Conservation (phyloP, 2,797 vertebrate species). For the Urocyon cinereoargenteus region DNA sequence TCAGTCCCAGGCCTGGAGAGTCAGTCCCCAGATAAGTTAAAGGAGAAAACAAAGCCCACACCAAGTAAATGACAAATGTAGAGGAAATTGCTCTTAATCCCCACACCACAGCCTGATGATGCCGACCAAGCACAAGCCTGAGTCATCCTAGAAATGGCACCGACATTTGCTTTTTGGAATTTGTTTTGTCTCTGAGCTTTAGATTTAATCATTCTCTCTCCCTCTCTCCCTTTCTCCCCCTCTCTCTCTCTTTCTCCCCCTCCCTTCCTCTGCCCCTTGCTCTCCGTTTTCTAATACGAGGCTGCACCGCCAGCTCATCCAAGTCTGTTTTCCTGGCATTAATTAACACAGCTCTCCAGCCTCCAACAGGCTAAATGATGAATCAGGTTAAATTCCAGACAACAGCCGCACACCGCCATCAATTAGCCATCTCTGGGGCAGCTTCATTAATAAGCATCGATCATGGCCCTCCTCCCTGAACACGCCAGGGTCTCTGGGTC, state of each 20-base stretch:
- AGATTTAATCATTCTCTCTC: conserved; percentile 85
- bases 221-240: not conserved
- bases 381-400: conserved; percentile 91
- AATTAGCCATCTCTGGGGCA: conserved; percentile 90
- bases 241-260: conserved; percentile 65
- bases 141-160: conserved; percentile 87
- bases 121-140: conserved; percentile 80
- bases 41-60: conserved; percentile 63
- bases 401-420: conserved; percentile 88
- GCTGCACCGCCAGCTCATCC: conserved; percentile 75
- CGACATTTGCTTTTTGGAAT: conserved; percentile 84
- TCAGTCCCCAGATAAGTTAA: not conserved
- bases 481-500: conserved; percentile 79
- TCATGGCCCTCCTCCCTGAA: conserved; percentile 84
- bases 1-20: not conserved
- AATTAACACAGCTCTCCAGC: conserved; percentile 88
- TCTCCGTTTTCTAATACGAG: conserved; percentile 70
- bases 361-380: conserved; percentile 89
- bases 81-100: conserved; percentile 80
- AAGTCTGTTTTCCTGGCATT: conserved; percentile 88
- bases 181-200: conserved; percentile 86
- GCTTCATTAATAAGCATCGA: conserved; percentile 91
- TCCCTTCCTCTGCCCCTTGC: conserved; percentile 71
- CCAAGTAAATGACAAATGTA: conserved; percentile 74
- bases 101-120: conserved; percentile 49